A percentile compares a stretch with the other conserved stretches of the same genome.
Conservation (phyloP, 2,113 vertebrate genomes). For the Neotoma lepida region DNA sequence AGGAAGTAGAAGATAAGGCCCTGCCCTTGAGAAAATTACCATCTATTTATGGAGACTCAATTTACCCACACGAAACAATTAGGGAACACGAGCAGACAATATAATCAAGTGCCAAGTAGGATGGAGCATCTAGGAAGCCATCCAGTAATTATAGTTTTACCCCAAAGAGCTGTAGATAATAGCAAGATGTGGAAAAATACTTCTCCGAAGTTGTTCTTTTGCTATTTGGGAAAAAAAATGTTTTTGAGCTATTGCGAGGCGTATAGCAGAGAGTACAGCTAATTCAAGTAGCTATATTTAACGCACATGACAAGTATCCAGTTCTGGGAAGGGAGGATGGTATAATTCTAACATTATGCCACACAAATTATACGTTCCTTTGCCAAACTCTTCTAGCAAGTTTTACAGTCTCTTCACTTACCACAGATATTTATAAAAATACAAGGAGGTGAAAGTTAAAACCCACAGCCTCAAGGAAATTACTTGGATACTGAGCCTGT, state of each 20-base stretch:
- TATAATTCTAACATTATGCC: constrained; percentile 83
- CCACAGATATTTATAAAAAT: constrained; percentile 86
- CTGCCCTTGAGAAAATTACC: constrained; percentile 52
- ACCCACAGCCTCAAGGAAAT: constrained; percentile 81
- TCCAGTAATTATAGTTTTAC: constrained; percentile 76
- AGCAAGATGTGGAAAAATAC: constrained; percentile 75
- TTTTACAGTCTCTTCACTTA: constrained; percentile 84
- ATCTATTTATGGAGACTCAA: constrained; percentile 69
- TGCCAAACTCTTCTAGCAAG: constrained; percentile 83
- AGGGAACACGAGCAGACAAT: constrained; percentile 56
- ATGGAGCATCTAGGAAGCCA: constrained; percentile 68
- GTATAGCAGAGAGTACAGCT: constrained; percentile 82
- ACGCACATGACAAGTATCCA: constrained; percentile 78
- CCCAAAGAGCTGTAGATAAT: constrained; percentile 72
- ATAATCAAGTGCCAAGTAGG: constrained; percentile 66
- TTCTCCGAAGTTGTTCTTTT: constrained; percentile 76
- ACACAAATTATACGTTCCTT: constrained; percentile 81
- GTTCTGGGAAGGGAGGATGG: constrained; percentile 82
- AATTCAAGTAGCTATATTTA: constrained; percentile 84
- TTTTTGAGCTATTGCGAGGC: constrained; percentile 76
- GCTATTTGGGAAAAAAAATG: constrained; percentile 70
- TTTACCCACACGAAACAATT: constrained; percentile 66
- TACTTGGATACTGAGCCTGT: constrained; percentile 80
- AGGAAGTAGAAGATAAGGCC: constrained; percentile 3
- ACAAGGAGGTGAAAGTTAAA: constrained; percentile 81